These are phyloP conservation scores for Ceramica pisi DNA, from an alignment of 2,888 invertebrate genomes.

Conservation along the genomic window DNA sequence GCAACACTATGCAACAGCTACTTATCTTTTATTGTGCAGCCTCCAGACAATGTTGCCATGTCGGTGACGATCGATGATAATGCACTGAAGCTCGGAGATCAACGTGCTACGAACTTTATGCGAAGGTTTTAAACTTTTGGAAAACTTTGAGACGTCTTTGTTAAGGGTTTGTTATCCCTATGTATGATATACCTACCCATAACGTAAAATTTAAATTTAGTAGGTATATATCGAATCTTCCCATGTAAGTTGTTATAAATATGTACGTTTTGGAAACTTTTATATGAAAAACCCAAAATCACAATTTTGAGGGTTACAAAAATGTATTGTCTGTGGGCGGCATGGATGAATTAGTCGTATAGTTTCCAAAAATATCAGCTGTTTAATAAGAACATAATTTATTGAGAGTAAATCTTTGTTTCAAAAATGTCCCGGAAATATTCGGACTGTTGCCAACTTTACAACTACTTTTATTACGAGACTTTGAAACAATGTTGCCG, in stretches of 20 bases:
- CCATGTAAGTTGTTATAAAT: too few relatives aligned
- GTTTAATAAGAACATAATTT: conserved; percentile 5
- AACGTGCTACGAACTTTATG: conserved; percentile 35
- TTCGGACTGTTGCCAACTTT: conserved; percentile 33
- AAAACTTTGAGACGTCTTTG: conserved; percentile 24
- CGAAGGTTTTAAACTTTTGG: conserved; percentile 37
- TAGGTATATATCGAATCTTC: neutral
- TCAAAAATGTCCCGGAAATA: conserved; percentile 13
- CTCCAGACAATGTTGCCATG: conserved; percentile 70
- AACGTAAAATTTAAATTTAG: neutral
- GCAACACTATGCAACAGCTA: conserved; percentile 69
- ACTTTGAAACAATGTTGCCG: conserved; percentile 30
- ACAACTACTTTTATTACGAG: conserved; percentile 24
- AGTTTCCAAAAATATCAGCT: neutral
- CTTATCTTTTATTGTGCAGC: conserved; percentile 87
- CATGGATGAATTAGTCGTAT: neutral
- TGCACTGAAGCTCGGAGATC: conserved; percentile 70
- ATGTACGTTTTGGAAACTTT: too few relatives aligned
- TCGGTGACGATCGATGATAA: conserved; percentile 82
- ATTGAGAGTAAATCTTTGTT: conserved; percentile 23
- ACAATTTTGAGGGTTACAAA: too few relatives aligned
- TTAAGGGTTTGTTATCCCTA: neutral
- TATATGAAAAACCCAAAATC: too few relatives aligned
- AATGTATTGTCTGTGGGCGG: too few relatives aligned
- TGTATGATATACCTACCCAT: neutral